These are phyloP conservation scores for Nannoperca obscura DNA, from an alignment of 2,797 vertebrate genomes.

Conservation along the genomic window DNA sequence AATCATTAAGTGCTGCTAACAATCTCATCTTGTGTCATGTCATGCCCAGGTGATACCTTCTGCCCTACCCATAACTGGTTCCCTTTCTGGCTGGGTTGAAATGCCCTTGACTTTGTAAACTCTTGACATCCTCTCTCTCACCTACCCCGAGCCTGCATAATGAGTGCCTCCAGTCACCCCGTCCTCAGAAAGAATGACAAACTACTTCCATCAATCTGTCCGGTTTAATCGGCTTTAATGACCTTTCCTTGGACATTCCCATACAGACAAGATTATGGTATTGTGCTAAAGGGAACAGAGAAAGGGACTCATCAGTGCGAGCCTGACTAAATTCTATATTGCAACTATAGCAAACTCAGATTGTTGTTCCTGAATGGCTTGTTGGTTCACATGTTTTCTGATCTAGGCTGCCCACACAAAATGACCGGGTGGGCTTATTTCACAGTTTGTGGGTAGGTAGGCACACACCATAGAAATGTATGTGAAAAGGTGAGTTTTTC, in stretches of 20 bases:
- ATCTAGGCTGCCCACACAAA: no score
- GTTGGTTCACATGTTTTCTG: no score
- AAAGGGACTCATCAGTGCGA: slow-evolving; percentile 13
- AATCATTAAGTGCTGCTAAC: slow-evolving; percentile 32
- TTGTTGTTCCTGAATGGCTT: no score
- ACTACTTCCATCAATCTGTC: slow-evolving; percentile 66
- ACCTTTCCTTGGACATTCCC: slow-evolving; percentile 59
- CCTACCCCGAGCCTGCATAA: slow-evolving; percentile 42
- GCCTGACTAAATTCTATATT: slow-evolving; percentile 11
- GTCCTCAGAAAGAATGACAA: slow-evolving; percentile 62
- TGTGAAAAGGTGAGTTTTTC: no score
- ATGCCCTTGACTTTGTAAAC: slow-evolving; percentile 55
- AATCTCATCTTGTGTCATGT: slow-evolving; percentile 37
- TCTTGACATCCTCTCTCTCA: slow-evolving; percentile 38
- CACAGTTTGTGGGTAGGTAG: no score
- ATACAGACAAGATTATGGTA: slow-evolving; percentile 52
- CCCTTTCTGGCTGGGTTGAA: slow-evolving; percentile 33
- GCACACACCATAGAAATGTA: no score
- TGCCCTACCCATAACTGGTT: slow-evolving; percentile 12
- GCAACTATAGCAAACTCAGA: neutral
- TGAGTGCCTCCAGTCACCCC: slow-evolving; percentile 36
- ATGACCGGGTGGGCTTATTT: no score
- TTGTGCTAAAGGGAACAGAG: slow-evolving; percentile 40
- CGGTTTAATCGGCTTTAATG: slow-evolving; percentile 58
- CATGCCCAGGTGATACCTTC: slow-evolving; percentile 27